phyloP scores from a whole-genome alignment of 2,797 vertebrate genomes.

The Pangasius larnaudii region DNA sequence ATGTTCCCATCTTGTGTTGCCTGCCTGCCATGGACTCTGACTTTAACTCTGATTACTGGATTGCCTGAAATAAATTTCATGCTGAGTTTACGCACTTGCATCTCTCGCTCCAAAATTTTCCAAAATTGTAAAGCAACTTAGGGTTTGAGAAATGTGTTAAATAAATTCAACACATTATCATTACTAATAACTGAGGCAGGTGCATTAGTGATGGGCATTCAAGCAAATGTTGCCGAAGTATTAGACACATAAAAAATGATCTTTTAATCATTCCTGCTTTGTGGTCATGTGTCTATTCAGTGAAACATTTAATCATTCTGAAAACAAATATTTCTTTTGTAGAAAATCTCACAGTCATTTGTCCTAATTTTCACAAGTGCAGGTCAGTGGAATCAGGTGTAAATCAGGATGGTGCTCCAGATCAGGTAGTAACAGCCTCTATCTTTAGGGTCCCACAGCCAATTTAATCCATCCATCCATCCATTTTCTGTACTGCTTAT shows the following conservation, averaged over 20 bases:
- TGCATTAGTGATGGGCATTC: neutral
- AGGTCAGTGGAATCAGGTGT: neutral
- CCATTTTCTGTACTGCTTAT: too few relatives aligned
- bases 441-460: neutral
- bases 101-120: neutral
- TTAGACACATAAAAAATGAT: neutral
- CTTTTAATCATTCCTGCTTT: neutral
- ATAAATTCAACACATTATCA: neutral
- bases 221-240: neutral
- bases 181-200: neutral
- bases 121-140: neutral
- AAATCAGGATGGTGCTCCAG: neutral
- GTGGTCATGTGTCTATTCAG: neutral
- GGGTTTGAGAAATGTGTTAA: neutral
- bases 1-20: neutral
- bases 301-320: neutral
- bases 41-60: neutral
- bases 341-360: neutral
- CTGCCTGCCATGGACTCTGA: neutral
- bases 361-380: neutral
- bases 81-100: neutral
- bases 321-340: neutral
- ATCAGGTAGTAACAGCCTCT: neutral
- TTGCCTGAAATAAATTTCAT: neutral
- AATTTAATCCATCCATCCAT: too few relatives aligned